phyloP scores from a whole-genome alignment of 1,140 invertebrate species.

The Nasonia vitripennis region DNA sequence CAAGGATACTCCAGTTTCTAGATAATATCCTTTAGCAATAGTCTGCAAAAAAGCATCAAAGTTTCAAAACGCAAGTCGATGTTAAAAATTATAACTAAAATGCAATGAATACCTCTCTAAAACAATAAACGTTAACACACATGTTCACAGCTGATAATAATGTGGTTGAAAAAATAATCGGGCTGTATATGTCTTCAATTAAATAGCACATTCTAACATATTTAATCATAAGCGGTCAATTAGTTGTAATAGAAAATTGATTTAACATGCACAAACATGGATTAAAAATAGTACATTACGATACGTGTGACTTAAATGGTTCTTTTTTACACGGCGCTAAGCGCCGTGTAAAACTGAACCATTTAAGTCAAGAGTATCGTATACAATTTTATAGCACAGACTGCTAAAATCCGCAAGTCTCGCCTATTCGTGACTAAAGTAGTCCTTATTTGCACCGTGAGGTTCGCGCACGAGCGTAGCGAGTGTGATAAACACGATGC shows the following conservation, averaged over 20 bases:
- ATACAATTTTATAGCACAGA: no score
- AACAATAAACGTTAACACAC: background rate
- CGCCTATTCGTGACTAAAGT: no score
- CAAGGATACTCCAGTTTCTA: background rate
- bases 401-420: no score
- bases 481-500: no score
- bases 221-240: background rate
- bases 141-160: background rate
- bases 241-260: background rate
- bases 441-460: no score
- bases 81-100: background rate
- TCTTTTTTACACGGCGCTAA: no score
- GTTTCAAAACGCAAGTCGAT: background rate
- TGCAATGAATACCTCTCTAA: background rate
- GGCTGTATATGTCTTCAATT: background rate
- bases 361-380: no score
- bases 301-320: no score
- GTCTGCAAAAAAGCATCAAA: background rate
- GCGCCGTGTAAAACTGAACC: no score
- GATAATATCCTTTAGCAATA: background rate
- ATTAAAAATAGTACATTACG: no score
- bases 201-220: conserved; percentile 3
- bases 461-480: no score
- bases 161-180: background rate
- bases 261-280: no score